These are phyloP conservation scores for Cephonodes hylas DNA, from an alignment of 2,888 invertebrate genomes.

Conservation along the genomic window DNA sequence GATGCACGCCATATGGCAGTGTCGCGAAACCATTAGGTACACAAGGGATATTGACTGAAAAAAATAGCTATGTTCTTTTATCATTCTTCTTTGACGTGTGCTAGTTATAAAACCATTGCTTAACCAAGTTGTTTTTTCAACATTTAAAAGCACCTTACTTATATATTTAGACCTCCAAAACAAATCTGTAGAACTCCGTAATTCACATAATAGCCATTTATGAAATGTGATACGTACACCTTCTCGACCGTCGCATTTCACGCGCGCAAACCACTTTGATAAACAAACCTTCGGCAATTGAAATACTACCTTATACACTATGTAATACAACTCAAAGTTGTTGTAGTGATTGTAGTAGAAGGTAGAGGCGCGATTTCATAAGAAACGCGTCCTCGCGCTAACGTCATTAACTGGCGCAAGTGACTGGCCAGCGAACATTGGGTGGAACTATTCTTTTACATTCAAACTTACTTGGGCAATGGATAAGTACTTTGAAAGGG, in stretches of 20 bases:
- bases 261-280: background rate
- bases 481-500: background rate
- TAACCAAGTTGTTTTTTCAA: no score
- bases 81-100: no score
- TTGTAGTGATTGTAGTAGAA: background rate
- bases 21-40: no score
- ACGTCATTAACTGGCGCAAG: slow-evolving; percentile 5
- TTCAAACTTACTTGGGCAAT: background rate
- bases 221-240: background rate
- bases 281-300: background rate
- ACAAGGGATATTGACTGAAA: no score
- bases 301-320: background rate
- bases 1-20: background rate
- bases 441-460: background rate
- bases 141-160: no score
- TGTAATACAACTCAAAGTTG: background rate
- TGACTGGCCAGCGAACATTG: background rate
- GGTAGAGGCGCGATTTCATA: slow-evolving; percentile 2
- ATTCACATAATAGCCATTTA: background rate
- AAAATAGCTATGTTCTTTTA: no score
- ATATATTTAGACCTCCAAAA: no score
- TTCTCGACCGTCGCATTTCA: background rate
- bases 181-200: background rate
- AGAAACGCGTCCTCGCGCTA: slow-evolving; percentile 5
- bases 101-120: no score